A percentile compares a stretch with the other conserved stretches of the same genome.
Conservation (phyloP, 2,797 vertebrate species). For the Tapirus indicus region DNA sequence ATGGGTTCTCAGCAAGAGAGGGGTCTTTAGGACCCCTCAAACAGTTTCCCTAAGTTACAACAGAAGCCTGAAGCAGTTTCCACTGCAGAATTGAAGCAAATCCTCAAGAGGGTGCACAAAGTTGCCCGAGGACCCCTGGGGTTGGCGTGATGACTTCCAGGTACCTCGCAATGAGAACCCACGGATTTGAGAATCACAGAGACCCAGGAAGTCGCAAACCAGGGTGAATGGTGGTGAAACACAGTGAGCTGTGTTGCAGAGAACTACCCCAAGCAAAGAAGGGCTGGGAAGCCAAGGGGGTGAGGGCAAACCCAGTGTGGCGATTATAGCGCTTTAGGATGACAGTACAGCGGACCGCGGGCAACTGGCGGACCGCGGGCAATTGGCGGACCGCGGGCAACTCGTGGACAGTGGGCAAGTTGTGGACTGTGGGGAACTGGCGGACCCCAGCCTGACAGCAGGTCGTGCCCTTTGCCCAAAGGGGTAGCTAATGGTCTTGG, state of each 20-base stretch:
- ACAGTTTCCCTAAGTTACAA: background rate
- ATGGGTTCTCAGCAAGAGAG: background rate
- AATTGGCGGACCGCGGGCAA: background rate
- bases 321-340: background rate
- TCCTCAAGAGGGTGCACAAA: background rate
- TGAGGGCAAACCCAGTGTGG: accelerated
- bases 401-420: background rate
- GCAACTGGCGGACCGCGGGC: background rate
- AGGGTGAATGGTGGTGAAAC: background rate
- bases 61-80: background rate
- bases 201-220: background rate
- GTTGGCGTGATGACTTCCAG: accelerated
- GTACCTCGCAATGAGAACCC: background rate
- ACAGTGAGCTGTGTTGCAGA: background rate
- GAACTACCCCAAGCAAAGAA: background rate
- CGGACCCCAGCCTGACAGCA: accelerated
- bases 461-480: background rate
- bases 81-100: background rate
- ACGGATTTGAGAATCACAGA: background rate
- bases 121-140: accelerated
- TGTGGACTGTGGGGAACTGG: background rate
- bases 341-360: background rate
- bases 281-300: background rate
- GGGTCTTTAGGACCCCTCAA: background rate
- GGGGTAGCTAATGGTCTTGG: background rate